These are phyloP conservation scores for Pogoniulus pusillus DNA, from an alignment of 2,797 vertebrate genomes.

Conservation along the genomic window DNA sequence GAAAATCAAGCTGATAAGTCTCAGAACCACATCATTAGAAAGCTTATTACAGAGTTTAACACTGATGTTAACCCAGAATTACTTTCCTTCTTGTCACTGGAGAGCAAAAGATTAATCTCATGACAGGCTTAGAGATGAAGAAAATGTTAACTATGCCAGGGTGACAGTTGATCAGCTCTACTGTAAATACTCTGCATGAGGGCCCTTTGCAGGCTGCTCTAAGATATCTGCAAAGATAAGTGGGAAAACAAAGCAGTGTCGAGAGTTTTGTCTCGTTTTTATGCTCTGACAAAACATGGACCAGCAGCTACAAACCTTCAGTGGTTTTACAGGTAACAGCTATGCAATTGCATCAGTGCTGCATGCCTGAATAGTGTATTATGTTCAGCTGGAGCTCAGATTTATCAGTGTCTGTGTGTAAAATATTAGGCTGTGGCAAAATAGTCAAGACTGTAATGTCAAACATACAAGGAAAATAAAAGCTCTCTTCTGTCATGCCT, in stretches of 20 bases:
- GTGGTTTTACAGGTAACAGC: slow-evolving; percentile 41
- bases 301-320: slow-evolving; percentile 25
- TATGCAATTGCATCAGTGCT: background rate
- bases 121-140: background rate
- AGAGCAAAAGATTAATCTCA: slow-evolving; percentile 34
- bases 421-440: background rate
- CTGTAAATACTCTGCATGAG: background rate
- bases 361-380: background rate
- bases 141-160: slow-evolving; percentile 23
- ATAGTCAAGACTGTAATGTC: background rate
- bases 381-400: background rate
- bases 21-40: background rate
- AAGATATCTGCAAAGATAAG: slow-evolving; percentile 9
- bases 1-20: background rate
- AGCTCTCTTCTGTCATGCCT: background rate
- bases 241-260: background rate
- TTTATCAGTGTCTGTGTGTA: background rate
- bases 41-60: background rate
- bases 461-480: slow-evolving; percentile 2
- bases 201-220: background rate
- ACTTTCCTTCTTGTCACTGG: background rate
- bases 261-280: slow-evolving; percentile 14
- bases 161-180: background rate
- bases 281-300: slow-evolving; percentile 20
- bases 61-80: slow-evolving; percentile 7